Evolutionary conservation across 1,140 invertebrate species (phyloP).

Genomic region (Parapsyche elsis): DNA sequence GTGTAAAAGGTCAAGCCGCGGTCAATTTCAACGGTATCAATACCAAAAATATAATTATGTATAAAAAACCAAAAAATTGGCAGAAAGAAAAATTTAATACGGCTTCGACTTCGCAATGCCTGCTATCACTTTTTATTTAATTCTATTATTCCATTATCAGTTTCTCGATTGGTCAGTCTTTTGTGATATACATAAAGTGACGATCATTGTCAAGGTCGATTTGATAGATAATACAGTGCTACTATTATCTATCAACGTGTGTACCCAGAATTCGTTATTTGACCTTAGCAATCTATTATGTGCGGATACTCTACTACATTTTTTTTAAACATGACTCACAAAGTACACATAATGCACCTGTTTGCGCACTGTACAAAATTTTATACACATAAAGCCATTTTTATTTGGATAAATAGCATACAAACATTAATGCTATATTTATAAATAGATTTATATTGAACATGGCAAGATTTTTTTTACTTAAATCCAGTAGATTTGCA

Average conservation of each 20-base stretch:
- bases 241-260: slow-evolving; percentile 15
- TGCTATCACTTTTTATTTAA: not conserved
- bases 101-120: not conserved
- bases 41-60: no score
- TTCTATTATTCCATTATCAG: not conserved
- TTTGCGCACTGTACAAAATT: no score
- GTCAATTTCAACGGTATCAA: no score
- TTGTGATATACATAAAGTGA: not conserved
- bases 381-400: no score
- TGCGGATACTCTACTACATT: not conserved
- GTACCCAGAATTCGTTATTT: slow-evolving; percentile 2
- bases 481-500: not conserved
- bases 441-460: not conserved
- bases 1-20: no score
- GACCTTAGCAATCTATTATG: not conserved
- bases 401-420: no score
- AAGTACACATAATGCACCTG: no score
- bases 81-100: no score
- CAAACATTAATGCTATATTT: not conserved
- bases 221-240: slow-evolving; percentile 36
- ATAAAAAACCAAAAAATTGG: no score
- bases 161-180: not conserved
- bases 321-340: no score
- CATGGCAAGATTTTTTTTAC: not conserved
- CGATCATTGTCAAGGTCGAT: slow-evolving; percentile 45